A percentile compares a stretch with the other conserved stretches of the same genome.
Conservation (phyloP, 2,888 invertebrate genomes). For the Volucella inanis region DNA sequence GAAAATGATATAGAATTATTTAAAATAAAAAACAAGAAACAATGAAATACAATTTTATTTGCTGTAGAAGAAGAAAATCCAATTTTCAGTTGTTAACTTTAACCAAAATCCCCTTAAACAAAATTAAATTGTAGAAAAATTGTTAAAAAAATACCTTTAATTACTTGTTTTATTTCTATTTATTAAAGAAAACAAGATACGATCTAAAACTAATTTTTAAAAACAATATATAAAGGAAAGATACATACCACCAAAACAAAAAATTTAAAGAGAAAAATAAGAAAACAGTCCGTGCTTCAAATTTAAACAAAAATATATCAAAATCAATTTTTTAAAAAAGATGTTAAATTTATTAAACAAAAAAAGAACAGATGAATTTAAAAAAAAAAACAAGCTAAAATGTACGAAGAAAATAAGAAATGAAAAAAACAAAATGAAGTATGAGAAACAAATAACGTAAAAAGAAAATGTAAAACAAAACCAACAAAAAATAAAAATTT, state of each 20-base stretch:
- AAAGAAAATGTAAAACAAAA: slow-evolving; percentile 28
- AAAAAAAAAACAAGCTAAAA: slow-evolving; percentile 35
- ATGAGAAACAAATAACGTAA: slow-evolving; percentile 51
- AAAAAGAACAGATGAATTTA: too few relatives aligned
- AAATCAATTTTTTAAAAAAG: slow-evolving; percentile 26
- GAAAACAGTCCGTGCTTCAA: slow-evolving; percentile 54
- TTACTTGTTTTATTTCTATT: slow-evolving; percentile 30
- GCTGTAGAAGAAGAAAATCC: background rate
- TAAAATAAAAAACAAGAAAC: background rate
- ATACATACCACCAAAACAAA: slow-evolving; percentile 34
- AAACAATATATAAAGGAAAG: background rate
- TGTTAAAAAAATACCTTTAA: slow-evolving; percentile 15
- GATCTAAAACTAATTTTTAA: slow-evolving; percentile 20
- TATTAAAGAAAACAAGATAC: slow-evolving; percentile 7
- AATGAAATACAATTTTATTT: background rate
- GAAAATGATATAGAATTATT: slow-evolving; percentile 27
- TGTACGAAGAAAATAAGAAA: slow-evolving; percentile 21
- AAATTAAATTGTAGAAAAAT: slow-evolving; percentile 42
- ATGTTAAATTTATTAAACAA: slow-evolving; percentile 59
- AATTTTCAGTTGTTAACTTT: slow-evolving; percentile 13
- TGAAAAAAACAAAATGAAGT: slow-evolving; percentile 25
- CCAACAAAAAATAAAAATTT: slow-evolving; percentile 12
- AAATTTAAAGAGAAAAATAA: slow-evolving; percentile 8
- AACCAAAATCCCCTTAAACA: slow-evolving; percentile 3
- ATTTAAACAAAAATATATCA: slow-evolving; percentile 33